phyloP scores from a whole-genome alignment of 2,888 invertebrate genomes.

The Luperina testacea region DNA sequence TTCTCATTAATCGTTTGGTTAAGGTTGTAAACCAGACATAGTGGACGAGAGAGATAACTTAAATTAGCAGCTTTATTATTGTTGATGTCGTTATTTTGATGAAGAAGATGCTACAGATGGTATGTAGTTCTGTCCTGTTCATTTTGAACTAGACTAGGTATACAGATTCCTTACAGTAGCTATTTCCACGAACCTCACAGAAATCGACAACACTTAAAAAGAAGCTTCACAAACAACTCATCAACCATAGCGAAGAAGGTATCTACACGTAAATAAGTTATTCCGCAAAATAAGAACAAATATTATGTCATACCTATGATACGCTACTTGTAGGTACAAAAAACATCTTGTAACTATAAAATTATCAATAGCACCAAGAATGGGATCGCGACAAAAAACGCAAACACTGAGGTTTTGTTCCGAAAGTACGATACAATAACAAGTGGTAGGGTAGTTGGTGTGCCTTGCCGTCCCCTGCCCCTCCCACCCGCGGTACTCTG shows the following conservation, averaged over 20 bases:
- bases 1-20: neutral
- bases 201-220: slow-evolving; percentile 1
- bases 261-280: neutral
- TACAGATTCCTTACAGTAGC: neutral
- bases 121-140: too few relatives aligned
- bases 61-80: neutral
- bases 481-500: slow-evolving; percentile 66
- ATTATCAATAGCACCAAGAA: slow-evolving; percentile 25
- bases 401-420: slow-evolving; percentile 48
- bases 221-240: neutral
- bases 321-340: neutral
- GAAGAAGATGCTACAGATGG: too few relatives aligned
- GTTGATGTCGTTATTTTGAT: neutral
- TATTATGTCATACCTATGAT: too few relatives aligned
- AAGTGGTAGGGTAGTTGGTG: slow-evolving; percentile 61
- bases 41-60: neutral
- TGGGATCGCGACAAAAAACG: slow-evolving; percentile 24
- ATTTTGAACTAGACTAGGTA: neutral
- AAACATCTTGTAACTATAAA: neutral
- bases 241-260: neutral
- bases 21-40: neutral
- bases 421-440: slow-evolving; percentile 62
- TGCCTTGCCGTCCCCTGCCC: slow-evolving; percentile 30
- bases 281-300: neutral
- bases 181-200: neutral